phyloP scores from a whole-genome alignment of 2,113 vertebrate species.

The Myiagra hebetior region DNA sequence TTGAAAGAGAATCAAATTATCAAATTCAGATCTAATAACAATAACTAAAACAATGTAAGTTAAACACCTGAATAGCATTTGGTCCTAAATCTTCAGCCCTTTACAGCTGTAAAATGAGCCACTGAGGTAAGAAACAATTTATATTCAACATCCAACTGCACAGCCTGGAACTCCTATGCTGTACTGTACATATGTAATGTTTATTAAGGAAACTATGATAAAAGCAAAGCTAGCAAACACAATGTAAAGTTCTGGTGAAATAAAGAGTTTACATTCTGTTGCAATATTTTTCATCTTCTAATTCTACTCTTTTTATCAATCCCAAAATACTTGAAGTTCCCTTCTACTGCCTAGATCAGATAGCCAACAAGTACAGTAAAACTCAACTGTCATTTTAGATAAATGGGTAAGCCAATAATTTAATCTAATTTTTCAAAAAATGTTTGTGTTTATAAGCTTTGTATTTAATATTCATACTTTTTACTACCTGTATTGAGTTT shows the following conservation, averaged over 20 bases:
- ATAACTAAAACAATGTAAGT: not conserved
- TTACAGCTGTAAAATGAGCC: not conserved
- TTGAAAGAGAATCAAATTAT: not conserved
- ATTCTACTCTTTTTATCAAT: not conserved
- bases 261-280: not conserved
- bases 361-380: not conserved
- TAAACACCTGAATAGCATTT: not conserved
- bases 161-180: not conserved
- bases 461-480: not conserved
- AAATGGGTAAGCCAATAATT: not conserved
- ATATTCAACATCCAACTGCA: not conserved
- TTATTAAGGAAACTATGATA: not conserved
- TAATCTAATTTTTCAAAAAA: not conserved
- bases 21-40: not conserved
- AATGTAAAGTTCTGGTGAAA: not conserved
- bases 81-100: not conserved
- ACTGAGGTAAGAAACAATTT: not conserved
- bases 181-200: not conserved
- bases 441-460: not conserved
- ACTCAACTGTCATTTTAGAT: not conserved
- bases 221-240: not conserved
- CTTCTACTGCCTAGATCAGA: not conserved
- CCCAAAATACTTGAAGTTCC: not conserved
- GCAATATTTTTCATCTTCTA: not conserved
- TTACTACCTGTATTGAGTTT: not conserved